Base-by-base conservation (phyloP, 2,888 invertebrate species). In the Oscheius sp. region DNA sequence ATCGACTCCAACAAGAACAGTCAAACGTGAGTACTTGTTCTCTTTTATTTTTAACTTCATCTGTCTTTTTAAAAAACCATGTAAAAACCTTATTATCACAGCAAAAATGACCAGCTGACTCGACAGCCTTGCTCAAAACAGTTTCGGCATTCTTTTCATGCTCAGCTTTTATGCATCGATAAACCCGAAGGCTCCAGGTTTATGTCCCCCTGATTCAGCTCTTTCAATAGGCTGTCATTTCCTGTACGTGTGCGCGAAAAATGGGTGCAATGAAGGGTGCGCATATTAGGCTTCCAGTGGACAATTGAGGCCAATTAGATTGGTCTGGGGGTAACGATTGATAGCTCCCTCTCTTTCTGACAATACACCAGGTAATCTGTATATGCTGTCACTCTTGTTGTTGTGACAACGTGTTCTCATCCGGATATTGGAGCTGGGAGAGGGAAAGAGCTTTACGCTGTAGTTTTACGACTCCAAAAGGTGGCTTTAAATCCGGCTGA, bases 1-100 rank as follows among this genome's bases (percentile, higher is more conserved):
- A 62, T 70, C 50, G 82, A 83, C 72, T 77, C 75, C 63, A 79
- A 79, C 62, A 73, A 72, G 55, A 79, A 77, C 73, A 74, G 76
- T 55, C 76, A 78, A 50, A 63, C 42, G 76, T 76, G 32, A 73
- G 76, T 66, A 37, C 10, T 63, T 37, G 13, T 21, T 51, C 33
- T 29, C 37, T 73, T 35, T 53, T 29, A n/a, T 53, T 53, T 55
- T 65, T 33, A 29, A 48, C 50, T 37, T 29, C n/a, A 29, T 55
- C 32, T 42, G 7, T 42, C 7, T 42, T 42, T 42, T 5, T 5
- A 42, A 42, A 42, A 7, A 42, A 42, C 42, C 42, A 42, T 5
- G 0, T 5, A 42, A 42, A 42, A 42, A 42, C 7, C 42, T 42
- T 42, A 3, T 42, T 42, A 42, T 42, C 42, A 42, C 42, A 42